Evolutionary conservation across 2,797 vertebrate genomes (phyloP), one percentile per base, ranked within the genome.

Genomic region (Agapornis canus): DNA sequence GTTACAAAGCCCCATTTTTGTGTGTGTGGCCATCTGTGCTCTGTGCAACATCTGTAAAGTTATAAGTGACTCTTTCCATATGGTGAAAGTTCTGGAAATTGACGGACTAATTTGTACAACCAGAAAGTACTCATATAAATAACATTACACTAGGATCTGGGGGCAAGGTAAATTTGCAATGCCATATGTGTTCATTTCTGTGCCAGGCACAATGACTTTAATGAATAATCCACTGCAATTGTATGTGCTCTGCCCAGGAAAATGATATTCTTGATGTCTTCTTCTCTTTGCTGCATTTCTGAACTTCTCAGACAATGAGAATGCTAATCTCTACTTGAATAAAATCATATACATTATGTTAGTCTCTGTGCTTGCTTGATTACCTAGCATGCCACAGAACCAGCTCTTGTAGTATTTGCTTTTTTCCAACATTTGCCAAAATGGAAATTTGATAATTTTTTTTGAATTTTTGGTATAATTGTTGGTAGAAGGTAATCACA

Each of bases 151-250:
- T 40, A 73, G 52, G 51, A 82, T 85, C 63, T 61, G 20, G 48
- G 66, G 42, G 37, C 64, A 94, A 94, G 37, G 43, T 48, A 61
- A 91, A 89, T 87, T 57, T 56, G 29, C 61, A 89, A 14, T 79
- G 75, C 68, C 64, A 7, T 39, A 47, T 85, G 71, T 63, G 45
- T 73, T 92, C 32, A 22, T 82, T 94, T 91, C 79, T 91, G 49
- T 78, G 84, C 84, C 86, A 94, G 84, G 71, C 80, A 61, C 77
- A 91, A 85, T 37, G 6, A 64, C 66, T 86, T 91, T 70, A 77
- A 85, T 82, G 51, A 93, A 83, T 56, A 84, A 94, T 66, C 42
- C 35, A 27, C 61, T 63, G 27, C 68, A 70, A 87, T 57, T 91
- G 32, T 91, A 52, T 70, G 26, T 56, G 37, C 79, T 89, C 80